Base-by-base conservation (phyloP, 2,888 invertebrate genomes). In the Lycocerus yunnanus region DNA sequence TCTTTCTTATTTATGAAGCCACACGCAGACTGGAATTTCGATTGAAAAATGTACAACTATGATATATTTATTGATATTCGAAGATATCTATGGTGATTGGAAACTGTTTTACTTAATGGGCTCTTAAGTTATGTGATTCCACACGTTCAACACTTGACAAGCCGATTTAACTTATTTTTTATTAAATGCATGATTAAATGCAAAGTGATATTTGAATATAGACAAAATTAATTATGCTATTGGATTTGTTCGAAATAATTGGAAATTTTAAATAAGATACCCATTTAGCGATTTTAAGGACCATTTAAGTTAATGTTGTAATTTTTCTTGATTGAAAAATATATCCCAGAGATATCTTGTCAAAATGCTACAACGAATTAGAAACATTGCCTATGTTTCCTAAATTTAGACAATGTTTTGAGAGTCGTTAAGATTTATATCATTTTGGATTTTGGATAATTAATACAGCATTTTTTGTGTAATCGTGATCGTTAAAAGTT, bases 1-100 rank as follows among this genome's bases (percentile, higher is more conserved):
- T 83, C 82, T 81, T 68, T 82, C 83, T 86, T 86, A 87, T 87
- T 87, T 87, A 87, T 87, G 86, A 81, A 84, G 85, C 87, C 87
- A 87, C 87, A 87, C 87, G 86, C 87, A 85, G 86, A 80, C 84
- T 82, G 81, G 84, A 82, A 83, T 83, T 82, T 83, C 84, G 83
- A 85, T 86, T 86, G 85, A 85, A 86, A 86, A 83, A 80, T 60
- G 60, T 82, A 80, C 78, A 80, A 68, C 68, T 61, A 70, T 82
- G 84, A 85, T 82, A 82, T 85, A 85, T 87, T 87, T 86, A 87
- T 86, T 82, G 85, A 81, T 80, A 80, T 80, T 81, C 81, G 80
- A 82, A 84, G 84, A 85, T 86, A 85, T 85, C 85, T 86, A 85
- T 86, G 86, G 84, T 86, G 86, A 87, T 87, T 86, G 83, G 83